Base-by-base conservation (phyloP, 2,888 invertebrate species). In the Camptogramma bilineatum region DNA sequence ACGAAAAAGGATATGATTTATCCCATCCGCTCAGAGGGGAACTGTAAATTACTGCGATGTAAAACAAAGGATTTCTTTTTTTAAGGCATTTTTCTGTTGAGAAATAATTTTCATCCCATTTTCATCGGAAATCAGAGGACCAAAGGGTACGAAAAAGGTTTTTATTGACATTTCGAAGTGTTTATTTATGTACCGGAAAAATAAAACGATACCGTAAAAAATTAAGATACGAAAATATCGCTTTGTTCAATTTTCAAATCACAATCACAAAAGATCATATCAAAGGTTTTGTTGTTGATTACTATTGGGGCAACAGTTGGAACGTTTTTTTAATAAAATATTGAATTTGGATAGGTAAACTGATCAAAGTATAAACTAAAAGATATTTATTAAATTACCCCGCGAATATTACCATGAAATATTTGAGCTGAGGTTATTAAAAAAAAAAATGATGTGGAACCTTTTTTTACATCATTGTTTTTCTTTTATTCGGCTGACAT, bases 41-140 rank as follows among this genome's bases (percentile, higher is more conserved):
- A 19, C 48, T 62, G 54, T 57, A 63, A 64, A 71, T 66, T 69
- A 67, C 60, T 55, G 52, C 58, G 64, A 62, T 60, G 57, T 62
- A 52, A 69, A 53, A 63, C 44, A 64, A 69, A 64, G 59, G 63
- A 51, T 31, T 66, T 57, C 52, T 52, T 55, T 61, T 66, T 61
- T 34, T 28, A 54, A 65, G 46, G 57, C 46, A 53, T 34, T 60
- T 55, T 65, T 57, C 52, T 60, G 54, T 52, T 19, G 39, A 46
- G 34, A n/a, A 54, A 62, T 52, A 34, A 57, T 57, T 62, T 53
- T 39, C 44, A 31, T 21, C 21, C 46, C 52, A 13, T 21, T 58
- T 58, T 60, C 42, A 57, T 51, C 57, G 47, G 21, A 42, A 42
- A 54, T 62, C 53, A 58, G n/a, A 47, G 51, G 42, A 24, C n/a